Evolutionary conservation across 1,140 invertebrate genomes (phyloP).

Genomic region (Penaeus vannamei): DNA sequence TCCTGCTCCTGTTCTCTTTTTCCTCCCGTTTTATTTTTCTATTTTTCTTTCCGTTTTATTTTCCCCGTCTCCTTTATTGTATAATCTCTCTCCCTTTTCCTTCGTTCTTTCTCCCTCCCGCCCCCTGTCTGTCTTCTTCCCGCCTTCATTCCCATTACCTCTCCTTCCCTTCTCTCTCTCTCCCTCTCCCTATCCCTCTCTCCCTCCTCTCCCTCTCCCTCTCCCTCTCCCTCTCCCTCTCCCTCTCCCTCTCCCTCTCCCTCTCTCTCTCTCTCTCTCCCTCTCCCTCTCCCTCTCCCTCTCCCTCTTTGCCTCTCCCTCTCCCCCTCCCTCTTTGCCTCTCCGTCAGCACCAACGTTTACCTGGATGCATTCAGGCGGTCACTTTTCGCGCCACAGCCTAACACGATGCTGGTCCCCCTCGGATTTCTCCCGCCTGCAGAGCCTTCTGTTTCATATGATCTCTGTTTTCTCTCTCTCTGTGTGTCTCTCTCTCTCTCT

Average conservation of each 20-base stretch:
- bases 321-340: background rate
- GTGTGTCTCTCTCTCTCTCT: background rate
- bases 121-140: background rate
- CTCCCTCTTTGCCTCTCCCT: background rate
- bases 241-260: background rate
- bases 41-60: background rate
- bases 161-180: background rate
- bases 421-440: background rate
- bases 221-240: background rate
- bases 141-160: too few relatives aligned
- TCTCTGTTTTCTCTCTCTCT: background rate
- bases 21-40: background rate
- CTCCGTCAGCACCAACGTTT: background rate
- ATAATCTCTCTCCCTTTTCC: background rate
- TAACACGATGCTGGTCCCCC: background rate
- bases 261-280: background rate
- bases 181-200: background rate
- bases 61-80: background rate
- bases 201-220: background rate
- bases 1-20: background rate
- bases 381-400: too few relatives aligned
- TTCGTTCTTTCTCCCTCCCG: background rate
- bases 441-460: background rate
- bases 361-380: too few relatives aligned
- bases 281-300: background rate